Percentiles rank a stretch among this genome's conserved stretches.
phyloP scores from a whole-genome alignment of 2,797 vertebrate genomes.

The Ctenochaetus hawaiiensis region DNA sequence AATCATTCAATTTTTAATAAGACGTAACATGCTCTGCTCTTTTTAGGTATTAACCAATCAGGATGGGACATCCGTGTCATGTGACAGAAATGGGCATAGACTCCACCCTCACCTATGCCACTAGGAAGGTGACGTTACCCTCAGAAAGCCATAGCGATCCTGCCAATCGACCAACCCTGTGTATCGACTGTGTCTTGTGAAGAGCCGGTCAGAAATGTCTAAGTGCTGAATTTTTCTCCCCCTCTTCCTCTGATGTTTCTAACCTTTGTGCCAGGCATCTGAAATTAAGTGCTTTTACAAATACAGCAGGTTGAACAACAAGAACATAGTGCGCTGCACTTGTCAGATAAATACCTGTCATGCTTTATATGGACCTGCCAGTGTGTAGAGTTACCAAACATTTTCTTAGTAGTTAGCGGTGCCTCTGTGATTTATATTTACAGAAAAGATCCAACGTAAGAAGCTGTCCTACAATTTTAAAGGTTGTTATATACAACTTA shows the following conservation, averaged over 20 bases:
- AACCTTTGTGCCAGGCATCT: constrained; percentile 44
- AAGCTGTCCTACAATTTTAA: constrained; percentile 22
- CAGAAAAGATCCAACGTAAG: constrained; percentile 28
- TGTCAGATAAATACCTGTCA: constrained; percentile 44
- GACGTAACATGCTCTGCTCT: constrained; percentile 52
- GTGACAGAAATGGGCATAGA: constrained; percentile 28
- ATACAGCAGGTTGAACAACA: constrained; percentile 34
- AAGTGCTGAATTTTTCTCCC: constrained; percentile 47
- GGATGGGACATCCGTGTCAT: constrained; percentile 14
- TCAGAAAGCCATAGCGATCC: constrained; percentile 38
- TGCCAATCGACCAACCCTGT: constrained; percentile 52
- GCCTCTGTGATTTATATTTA: constrained; percentile 49
- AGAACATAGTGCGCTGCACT: constrained; percentile 35
- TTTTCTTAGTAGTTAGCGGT: constrained; percentile 31
- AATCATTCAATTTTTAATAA: constrained; percentile 25
- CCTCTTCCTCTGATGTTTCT: constrained; percentile 8
- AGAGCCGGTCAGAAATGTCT: constrained; percentile 56
- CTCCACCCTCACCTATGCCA: constrained; percentile 24
- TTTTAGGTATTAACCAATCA: constrained; percentile 78
- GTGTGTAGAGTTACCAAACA: constrained; percentile 15
- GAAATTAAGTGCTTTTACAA: constrained; percentile 57
- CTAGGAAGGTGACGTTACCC: constrained; percentile 49
- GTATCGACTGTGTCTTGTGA: constrained; percentile 55
- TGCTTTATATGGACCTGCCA: constrained; percentile 46
- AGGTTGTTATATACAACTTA: constrained; percentile 30